These are phyloP conservation scores for Laticauda laticaudata DNA, from an alignment of 2,113 vertebrate species.

Conservation along the genomic window DNA sequence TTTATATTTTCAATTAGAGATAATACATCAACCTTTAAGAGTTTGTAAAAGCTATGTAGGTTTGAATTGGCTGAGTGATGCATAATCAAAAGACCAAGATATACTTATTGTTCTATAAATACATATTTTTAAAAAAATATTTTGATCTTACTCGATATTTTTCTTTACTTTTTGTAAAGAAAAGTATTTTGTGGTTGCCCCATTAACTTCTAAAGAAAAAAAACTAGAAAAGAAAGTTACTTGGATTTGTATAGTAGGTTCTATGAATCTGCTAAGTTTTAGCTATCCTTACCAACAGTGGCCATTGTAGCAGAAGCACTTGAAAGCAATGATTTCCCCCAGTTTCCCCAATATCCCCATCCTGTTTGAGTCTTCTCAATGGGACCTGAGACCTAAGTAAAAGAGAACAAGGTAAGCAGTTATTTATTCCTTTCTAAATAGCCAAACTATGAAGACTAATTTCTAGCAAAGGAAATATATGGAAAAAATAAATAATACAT, in stretches of 20 bases:
- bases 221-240: constrained; percentile 10
- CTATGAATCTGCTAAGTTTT: neutral
- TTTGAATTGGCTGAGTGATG: neutral
- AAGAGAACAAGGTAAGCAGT: constrained; percentile 33
- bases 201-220: constrained; percentile 17
- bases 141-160: neutral
- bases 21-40: neutral
- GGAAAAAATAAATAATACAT: neutral
- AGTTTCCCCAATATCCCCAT: constrained; percentile 96
- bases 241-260: constrained; percentile 19
- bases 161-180: constrained; percentile 15
- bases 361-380: constrained; percentile 74
- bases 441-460: neutral
- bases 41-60: neutral
- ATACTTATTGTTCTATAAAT: neutral
- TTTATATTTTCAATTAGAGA: neutral
- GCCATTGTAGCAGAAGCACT: constrained; percentile 91
- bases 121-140: neutral
- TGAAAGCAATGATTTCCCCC: constrained; percentile 92
- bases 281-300: constrained; percentile 85
- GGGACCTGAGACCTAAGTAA: constrained; percentile 64
- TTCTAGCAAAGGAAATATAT: neutral
- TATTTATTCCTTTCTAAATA: neutral
- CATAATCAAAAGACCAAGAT: neutral
- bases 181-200: constrained; percentile 37